Percentiles rank a stretch among this genome's conserved stretches.
These are phyloP conservation scores for Dryobotodes eremita DNA, from an alignment of 2,888 invertebrate species.

Conservation along the genomic window DNA sequence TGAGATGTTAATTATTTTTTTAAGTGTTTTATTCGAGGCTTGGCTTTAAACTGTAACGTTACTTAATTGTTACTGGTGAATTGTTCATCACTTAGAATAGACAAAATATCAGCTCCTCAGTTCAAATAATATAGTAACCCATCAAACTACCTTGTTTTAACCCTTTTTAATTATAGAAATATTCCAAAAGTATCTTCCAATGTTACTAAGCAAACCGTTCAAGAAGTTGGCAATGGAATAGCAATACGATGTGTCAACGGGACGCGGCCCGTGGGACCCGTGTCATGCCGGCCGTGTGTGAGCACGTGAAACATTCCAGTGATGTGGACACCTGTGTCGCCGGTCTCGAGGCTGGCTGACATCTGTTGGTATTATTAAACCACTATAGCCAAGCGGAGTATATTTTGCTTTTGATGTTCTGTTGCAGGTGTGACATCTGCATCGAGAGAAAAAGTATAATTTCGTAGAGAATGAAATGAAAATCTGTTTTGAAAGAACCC, in stretches of 20 bases:
- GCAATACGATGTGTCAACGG: conserved; percentile 8
- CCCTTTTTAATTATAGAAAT: neutral
- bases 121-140: neutral
- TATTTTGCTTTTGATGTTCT: neutral
- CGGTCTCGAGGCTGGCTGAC: conserved; percentile 23
- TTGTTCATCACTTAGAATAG: neutral
- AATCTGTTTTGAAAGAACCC: neutral
- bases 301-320: conserved; percentile 2
- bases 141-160: neutral
- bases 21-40: neutral
- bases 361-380: conserved; percentile 15
- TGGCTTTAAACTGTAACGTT: conserved; percentile 6
- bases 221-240: neutral
- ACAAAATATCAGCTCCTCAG: neutral
- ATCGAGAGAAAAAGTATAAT: neutral
- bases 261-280: neutral
- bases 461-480: neutral
- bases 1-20: conserved; percentile 42
- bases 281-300: conserved; percentile 19
- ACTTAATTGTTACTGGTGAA: conserved; percentile 5
- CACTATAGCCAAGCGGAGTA: no score
- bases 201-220: neutral
- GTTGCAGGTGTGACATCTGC: neutral
- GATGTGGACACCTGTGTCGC: conserved; percentile 41
- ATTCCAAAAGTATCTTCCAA: neutral